Evolutionary conservation across 1,140 invertebrate genomes (phyloP).

Genomic region (Gyrodactylus salaris): DNA sequence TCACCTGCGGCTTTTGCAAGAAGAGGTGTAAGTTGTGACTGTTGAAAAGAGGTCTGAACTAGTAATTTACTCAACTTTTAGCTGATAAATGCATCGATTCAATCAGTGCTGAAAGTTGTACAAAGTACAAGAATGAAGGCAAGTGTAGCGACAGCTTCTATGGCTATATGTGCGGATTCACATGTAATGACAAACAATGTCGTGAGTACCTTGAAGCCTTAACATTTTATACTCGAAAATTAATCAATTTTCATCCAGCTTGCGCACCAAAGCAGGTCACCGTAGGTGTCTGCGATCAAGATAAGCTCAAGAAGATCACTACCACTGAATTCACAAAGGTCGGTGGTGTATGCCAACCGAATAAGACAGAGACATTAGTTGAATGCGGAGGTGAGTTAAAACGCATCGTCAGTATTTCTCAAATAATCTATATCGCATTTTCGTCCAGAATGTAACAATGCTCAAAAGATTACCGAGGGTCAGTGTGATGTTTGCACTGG

Average conservation of each 20-base stretch:
- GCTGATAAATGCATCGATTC: not conserved
- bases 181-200: not conserved
- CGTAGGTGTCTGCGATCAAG: not conserved
- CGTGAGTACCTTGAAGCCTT: not conserved
- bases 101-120: not conserved
- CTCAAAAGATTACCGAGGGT: not conserved
- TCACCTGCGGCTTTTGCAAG: not conserved
- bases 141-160: not conserved
- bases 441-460: not conserved
- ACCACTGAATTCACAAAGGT: not conserved
- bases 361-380: not conserved
- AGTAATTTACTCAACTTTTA: not conserved
- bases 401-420: too few species aligned
- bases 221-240: not conserved
- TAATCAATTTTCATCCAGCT: not conserved
- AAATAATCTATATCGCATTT: too few species aligned
- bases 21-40: not conserved
- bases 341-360: not conserved
- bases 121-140: not conserved
- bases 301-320: not conserved
- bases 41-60: not conserved
- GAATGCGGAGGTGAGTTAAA: not conserved
- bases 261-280: not conserved
- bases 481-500: not conserved
- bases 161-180: not conserved